Evolutionary conservation across 2,888 invertebrate species (phyloP).

Genomic region (Ornithoptera priamus): DNA sequence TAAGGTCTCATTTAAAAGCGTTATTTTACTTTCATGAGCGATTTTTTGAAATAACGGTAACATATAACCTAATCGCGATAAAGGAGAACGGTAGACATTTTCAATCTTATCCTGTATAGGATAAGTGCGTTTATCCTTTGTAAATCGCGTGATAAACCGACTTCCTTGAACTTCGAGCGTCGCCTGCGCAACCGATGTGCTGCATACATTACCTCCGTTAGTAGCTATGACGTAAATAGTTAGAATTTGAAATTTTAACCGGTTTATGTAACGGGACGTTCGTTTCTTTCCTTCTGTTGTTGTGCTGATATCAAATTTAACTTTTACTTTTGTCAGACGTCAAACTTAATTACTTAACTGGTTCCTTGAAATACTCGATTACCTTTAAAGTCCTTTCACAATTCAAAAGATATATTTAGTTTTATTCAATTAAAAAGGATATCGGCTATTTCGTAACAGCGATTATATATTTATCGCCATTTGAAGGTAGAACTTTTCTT

Average conservation of each 20-base stretch:
- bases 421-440: too few species aligned
- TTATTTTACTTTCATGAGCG: background rate
- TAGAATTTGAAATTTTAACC: constrained; percentile 6
- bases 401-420: too few species aligned
- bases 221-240: constrained; percentile 9
- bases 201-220: background rate
- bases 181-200: background rate
- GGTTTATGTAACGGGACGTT: constrained; percentile 12
- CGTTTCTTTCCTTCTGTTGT: background rate
- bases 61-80: too few species aligned
- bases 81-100: background rate
- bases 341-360: background rate
- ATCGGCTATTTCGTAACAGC: too few species aligned
- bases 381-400: background rate
- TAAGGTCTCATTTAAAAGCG: background rate
- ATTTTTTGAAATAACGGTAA: background rate
- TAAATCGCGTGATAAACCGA: background rate
- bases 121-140: constrained; percentile 9
- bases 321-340: background rate
- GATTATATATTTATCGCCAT: too few species aligned
- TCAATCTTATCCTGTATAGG: background rate
- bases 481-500: too few species aligned
- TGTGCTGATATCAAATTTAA: background rate
- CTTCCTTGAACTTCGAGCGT: constrained; percentile 19
- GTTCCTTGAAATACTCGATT: background rate